Evolutionary conservation across 1,140 invertebrate species (phyloP), one percentile per base, ranked within the genome.

Genomic region (Rhyzopertha dominica): DNA sequence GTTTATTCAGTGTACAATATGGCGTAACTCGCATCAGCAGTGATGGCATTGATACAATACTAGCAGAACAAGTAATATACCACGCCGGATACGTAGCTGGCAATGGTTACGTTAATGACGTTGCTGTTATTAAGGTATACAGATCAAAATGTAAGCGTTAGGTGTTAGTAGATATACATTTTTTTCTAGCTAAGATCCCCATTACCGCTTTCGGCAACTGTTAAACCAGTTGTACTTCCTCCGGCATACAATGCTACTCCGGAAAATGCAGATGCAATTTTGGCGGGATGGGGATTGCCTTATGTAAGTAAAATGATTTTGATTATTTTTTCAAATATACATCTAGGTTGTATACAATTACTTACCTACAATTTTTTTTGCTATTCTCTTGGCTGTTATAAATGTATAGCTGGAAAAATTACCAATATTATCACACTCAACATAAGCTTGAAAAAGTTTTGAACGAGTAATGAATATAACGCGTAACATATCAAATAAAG

Each of bases 221-320:
- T 34, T 2, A n/a, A 41, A 31, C 45, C 26, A 24, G 19, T 41
- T 2, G 13, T 1, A 14, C 19, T 47, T 14, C 45, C 45, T 4
- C 1, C 3, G n/a, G 20, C 23, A 32, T 19, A 18, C 9, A n/a
- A 23, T 24, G 16, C 19, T 5, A 9, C 36, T 9, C 17, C 19
- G 12, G 45, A 16, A 13, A 19, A 31, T 31, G 14, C 18, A 8
- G 1, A 7, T 13, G 45, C 45, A 2, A 16, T 47, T 24, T 17
- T 47, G 4, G 45, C 38, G 1, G 45, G 45, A 22, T 47, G 45
- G 45, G 45, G 45, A 14, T 14, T 16, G 2, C 30, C 45, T 17
- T 23, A 20, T 16, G 45, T 47, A 47, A 41, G 31, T 46, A 13
- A 12, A 9, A 24, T 28, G 17, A 5, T 3, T 22, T n/a, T n/a